Evolutionary conservation across 2,888 invertebrate species (phyloP), one percentile per base, ranked within the genome.

Genomic region (Athrips mouffetella): DNA sequence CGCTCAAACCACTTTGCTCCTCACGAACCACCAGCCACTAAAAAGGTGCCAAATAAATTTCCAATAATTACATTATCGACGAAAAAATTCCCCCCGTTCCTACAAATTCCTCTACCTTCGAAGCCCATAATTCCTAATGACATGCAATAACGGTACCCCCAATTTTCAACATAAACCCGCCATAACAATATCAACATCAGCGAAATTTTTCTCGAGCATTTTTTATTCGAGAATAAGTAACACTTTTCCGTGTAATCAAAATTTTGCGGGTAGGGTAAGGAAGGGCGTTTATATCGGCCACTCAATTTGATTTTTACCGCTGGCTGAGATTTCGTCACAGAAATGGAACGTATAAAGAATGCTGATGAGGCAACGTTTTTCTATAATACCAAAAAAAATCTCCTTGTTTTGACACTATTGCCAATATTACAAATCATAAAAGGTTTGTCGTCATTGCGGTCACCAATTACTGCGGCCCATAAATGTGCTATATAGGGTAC

Each of bases 161-260:
- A 88, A 87, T 88, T 87, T 87, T 80, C 80, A 68, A 85, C 86
- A 77, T 88, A 88, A 88, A 88, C 86, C 88, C 85, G 77, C 83
- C 85, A 86, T 88, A 88, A 88, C 87, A 88, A 88, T 88, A 88
- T 88, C 88, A 87, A 83, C 88, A 88, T 88, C 88, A 88, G 88
- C 88, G 70, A 81, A 73, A 75, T 83, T 82, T 80, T 80, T 70
- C 44, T 45, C 52, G 60, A 61, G 66, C 63, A 68, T 71, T 74
- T 76, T 86, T 87, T 87, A 87, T 87, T 85, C 63, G 81, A 81
- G 83, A 85, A 84, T 85, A 86, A 87, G 87, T 85, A 86, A 84
- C 85, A 85, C 82, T 86, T 86, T 74, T 80, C 76, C 67, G 58
- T 74, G 83, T 85, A 87, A 88, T 87, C 88, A 88, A 87, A 86